These are phyloP conservation scores for Meloe dianella DNA, from an alignment of 2,888 invertebrate genomes.

Conservation along the genomic window DNA sequence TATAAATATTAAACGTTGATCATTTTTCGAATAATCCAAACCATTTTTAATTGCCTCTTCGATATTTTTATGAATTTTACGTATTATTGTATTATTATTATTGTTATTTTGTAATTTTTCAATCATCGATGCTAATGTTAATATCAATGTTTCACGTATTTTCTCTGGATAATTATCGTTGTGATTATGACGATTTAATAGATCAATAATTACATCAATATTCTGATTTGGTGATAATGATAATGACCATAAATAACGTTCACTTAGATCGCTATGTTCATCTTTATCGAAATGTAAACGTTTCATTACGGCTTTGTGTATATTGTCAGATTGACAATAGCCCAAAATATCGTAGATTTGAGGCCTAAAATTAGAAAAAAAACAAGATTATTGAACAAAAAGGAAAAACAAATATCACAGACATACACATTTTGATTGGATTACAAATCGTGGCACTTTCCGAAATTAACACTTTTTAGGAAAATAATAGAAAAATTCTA, in stretches of 20 bases:
- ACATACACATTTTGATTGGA: too few species aligned
- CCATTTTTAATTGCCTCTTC: constrained; percentile 54
- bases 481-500: too few species aligned
- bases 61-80: constrained; percentile 43
- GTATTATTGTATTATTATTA: constrained; percentile 35
- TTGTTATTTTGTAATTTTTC: constrained; percentile 56
- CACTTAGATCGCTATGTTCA: constrained; percentile 60
- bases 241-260: constrained; percentile 77
- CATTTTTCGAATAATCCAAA: constrained; percentile 56
- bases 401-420: too few species aligned
- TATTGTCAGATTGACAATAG: constrained; percentile 70
- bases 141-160: constrained; percentile 70
- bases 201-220: constrained; percentile 62
- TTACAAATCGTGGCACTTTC: too few species aligned
- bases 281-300: constrained; percentile 66
- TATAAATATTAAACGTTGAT: constrained; percentile 68
- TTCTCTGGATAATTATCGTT: constrained; percentile 63
- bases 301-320: constrained; percentile 73
- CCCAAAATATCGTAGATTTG: constrained; percentile 75
- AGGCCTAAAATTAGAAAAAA: constrained; percentile 60
- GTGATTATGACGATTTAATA: constrained; percentile 60
- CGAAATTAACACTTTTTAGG: too few species aligned
- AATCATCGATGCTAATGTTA: constrained; percentile 70
- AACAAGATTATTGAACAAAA: too few species aligned
- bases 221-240: constrained; percentile 73